These are phyloP conservation scores for Otus sunia DNA, from an alignment of 2,113 vertebrate genomes.

Conservation along the genomic window DNA sequence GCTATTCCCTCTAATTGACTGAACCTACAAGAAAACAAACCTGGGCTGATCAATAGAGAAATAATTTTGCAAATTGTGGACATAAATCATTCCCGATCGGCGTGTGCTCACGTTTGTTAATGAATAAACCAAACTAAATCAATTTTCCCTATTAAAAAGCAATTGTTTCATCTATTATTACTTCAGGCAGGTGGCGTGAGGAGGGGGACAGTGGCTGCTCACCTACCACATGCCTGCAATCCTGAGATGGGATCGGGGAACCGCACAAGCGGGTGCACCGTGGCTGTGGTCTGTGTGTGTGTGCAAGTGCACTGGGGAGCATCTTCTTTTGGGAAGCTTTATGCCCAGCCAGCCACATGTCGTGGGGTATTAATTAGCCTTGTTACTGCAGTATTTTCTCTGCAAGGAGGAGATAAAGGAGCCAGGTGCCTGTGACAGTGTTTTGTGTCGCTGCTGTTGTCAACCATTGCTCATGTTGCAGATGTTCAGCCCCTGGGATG, in stretches of 20 bases:
- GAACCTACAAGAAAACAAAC: slow-evolving; percentile 68
- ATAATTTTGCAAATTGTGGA: slow-evolving; percentile 80
- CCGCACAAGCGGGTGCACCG: fast-evolving
- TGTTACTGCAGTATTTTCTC: fast-evolving
- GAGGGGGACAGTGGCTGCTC: background rate
- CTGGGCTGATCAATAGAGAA: slow-evolving; percentile 73
- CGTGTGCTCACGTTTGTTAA: slow-evolving; percentile 57
- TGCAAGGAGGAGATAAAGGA: background rate
- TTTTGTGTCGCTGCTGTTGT: background rate
- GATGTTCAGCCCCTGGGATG: too few species aligned
- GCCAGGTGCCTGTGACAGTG: background rate
- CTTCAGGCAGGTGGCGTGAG: background rate
- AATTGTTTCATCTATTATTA: slow-evolving; percentile 62
- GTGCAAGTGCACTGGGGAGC: background rate
- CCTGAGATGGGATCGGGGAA: background rate
- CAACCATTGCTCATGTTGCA: fast-evolving
- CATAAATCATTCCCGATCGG: slow-evolving; percentile 74
- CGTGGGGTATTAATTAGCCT: background rate
- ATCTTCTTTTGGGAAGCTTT: background rate
- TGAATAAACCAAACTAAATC: slow-evolving; percentile 70
- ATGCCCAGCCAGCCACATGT: background rate
- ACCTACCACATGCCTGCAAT: fast-evolving
- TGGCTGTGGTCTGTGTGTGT: background rate
- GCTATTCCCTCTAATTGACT: slow-evolving; percentile 69
- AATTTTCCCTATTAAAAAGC: slow-evolving; percentile 76